Base-by-base conservation (phyloP, 2,888 invertebrate genomes). In the Coenonympha arcania region DNA sequence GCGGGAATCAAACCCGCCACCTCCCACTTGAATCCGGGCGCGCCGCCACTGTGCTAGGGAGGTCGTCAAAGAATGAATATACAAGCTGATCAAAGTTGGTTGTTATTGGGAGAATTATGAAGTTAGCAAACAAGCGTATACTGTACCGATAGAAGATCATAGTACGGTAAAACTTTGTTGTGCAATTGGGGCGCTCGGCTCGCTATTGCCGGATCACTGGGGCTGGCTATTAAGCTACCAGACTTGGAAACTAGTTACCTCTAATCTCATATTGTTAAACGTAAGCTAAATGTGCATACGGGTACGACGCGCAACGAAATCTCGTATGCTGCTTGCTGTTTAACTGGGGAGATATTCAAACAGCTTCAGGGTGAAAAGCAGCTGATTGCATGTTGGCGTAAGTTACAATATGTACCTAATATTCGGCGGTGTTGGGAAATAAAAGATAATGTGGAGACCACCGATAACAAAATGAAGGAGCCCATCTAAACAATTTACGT, bases 51-150 rank as follows among this genome's bases (percentile, higher is more conserved):
- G n/a, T n/a, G n/a, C n/a, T n/a, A n/a, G n/a, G n/a, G n/a, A n/a
- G n/a, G n/a, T n/a, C n/a, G n/a, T n/a, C n/a, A n/a, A n/a, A n/a
- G n/a, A n/a, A n/a, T n/a, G 42, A 15, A 31, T 13, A 11, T 19
- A 33, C 19, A 43, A 43, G 33, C 31, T 31, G 30, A 43, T 33
- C 43, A 22, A 33, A 43, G 43, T 43, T 43, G 33, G 11, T 19
- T 43, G 15, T 33, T 22, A 33, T 20, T 20, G 57, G 50, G 55
- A 55, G 52, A 63, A 62, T 61, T 60, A 53, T 51, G 52, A 61
- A 64, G 62, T 68, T 63, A 48, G 65, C 53, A 63, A 69, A 66
- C 64, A 65, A 60, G 63, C 59, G 59, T 59, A n/a, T n/a, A 60
- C 56, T 58, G 62, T 64, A 62, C 61, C 60, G 60, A 62, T 60